Conservation (phyloP, 2,113 vertebrate species). For the Ciconia boyciana region DNA sequence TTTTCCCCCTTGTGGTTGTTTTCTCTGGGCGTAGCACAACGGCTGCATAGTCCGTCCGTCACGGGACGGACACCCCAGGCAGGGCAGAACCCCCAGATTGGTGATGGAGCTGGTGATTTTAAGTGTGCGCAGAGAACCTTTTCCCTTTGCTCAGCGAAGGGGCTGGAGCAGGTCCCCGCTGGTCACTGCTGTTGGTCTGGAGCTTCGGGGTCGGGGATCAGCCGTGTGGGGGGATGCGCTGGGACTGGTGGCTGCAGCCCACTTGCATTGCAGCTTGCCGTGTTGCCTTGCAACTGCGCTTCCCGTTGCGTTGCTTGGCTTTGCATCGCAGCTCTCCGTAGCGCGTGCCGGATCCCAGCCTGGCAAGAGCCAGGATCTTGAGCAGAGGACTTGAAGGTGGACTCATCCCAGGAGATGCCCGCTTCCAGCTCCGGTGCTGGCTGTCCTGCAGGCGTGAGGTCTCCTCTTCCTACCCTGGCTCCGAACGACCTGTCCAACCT, state of each 20-base stretch:
- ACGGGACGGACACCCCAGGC: not conserved
- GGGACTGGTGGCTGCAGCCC: not conserved
- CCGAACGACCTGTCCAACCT: rapidly evolving
- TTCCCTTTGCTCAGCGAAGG: not conserved
- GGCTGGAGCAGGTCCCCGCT: not conserved
- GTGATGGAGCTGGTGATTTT: not conserved
- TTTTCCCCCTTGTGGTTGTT: not conserved
- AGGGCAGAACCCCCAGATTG: not conserved
- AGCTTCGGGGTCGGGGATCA: not conserved
- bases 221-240: not conserved
- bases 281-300: too few relatives aligned
- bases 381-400: not conserved
- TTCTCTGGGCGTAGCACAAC: not conserved
- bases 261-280: too few relatives aligned
- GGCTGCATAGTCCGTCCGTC: too few relatives aligned
- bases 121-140: not conserved
- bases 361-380: not conserved
- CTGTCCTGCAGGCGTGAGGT: not conserved
- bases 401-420: not conserved
- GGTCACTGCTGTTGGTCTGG: not conserved
- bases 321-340: not conserved
- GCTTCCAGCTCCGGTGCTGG: not conserved
- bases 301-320: rapidly evolving
- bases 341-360: not conserved
- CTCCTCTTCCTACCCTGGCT: not conserved